Evolutionary conservation across 2,797 vertebrate genomes (phyloP).

Genomic region (Pseudopleuronectes americanus): DNA sequence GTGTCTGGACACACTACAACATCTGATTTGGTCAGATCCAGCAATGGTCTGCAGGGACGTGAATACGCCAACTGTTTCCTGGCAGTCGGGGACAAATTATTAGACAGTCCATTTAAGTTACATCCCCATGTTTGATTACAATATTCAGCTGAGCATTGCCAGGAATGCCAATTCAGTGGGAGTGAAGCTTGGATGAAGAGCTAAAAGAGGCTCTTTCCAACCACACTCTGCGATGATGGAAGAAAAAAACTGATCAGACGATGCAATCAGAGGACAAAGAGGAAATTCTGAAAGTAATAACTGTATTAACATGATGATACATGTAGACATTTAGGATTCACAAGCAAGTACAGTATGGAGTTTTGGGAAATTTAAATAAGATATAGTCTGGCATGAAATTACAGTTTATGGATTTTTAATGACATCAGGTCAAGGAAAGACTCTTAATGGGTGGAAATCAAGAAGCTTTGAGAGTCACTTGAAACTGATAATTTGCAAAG

Average conservation of each 20-base stretch:
- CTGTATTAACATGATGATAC: too few relatives aligned
- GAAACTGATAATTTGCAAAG: too few relatives aligned
- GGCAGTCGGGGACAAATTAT: constrained; percentile 68
- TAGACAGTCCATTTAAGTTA: constrained; percentile 75
- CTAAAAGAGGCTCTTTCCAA: constrained; percentile 58
- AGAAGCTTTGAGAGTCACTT: too few relatives aligned
- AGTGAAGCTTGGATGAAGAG: constrained; percentile 68
- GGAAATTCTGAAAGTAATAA: constrained; percentile 39
- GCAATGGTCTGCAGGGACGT: constrained; percentile 54
- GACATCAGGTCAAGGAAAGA: too few relatives aligned
- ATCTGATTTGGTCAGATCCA: constrained; percentile 58
- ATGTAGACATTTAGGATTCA: background rate
- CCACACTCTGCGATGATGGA: constrained; percentile 42
- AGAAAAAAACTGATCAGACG: constrained; percentile 26
- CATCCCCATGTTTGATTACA: constrained; percentile 75
- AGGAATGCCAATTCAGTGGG: constrained; percentile 69
- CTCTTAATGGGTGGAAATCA: too few relatives aligned
- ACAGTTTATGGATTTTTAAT: too few relatives aligned
- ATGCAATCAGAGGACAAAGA: constrained; percentile 13
- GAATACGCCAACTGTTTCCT: constrained; percentile 72
- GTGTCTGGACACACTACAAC: constrained; percentile 53
- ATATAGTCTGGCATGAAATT: background rate
- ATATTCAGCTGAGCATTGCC: constrained; percentile 64
- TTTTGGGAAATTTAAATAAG: background rate
- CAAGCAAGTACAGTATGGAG: background rate